Evolutionary conservation across 2,113 vertebrate genomes (phyloP).

Genomic region (Oryzias javanicus): DNA sequence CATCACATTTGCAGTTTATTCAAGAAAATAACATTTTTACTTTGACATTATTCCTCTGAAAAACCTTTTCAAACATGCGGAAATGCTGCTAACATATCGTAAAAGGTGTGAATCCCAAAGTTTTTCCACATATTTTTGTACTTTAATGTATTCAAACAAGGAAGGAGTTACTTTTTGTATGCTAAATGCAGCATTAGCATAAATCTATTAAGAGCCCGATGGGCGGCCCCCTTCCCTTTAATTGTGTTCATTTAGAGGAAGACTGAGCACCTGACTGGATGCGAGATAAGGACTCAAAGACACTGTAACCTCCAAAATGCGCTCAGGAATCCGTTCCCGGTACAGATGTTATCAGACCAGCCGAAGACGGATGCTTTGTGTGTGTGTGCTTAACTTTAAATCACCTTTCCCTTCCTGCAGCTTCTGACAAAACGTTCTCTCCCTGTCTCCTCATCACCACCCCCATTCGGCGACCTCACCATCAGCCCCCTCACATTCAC

Average conservation of each 20-base stretch:
- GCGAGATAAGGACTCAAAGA: conserved; percentile 51
- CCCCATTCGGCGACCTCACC: conserved; percentile 59
- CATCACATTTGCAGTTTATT: too few species aligned
- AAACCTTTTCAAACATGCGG: too few species aligned
- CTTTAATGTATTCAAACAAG: too few species aligned
- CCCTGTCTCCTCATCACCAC: conserved; percentile 43
- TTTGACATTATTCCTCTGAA: too few species aligned
- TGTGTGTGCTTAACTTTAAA: conserved; percentile 59
- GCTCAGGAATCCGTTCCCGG: conserved; percentile 17
- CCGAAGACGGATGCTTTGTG: conserved; percentile 22
- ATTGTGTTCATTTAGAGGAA: conserved; percentile 37
- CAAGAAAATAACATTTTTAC: too few species aligned
- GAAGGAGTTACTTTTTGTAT: neutral
- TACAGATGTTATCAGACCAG: conserved; percentile 55
- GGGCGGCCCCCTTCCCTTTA: conserved; percentile 4
- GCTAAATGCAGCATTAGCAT: conserved; percentile 26
- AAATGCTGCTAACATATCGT: too few species aligned
- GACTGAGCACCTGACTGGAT: conserved; percentile 25
- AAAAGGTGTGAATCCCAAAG: too few species aligned
- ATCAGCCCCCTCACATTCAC: conserved; percentile 60
- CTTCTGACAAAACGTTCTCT: conserved; percentile 30
- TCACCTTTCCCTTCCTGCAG: conserved; percentile 28
- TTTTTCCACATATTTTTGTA: too few species aligned
- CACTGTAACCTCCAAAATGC: conserved; percentile 50
- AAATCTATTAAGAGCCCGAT: conserved; percentile 35